phyloP scores from a whole-genome alignment of 1,140 invertebrate genomes.

The Orussus abietinus region DNA sequence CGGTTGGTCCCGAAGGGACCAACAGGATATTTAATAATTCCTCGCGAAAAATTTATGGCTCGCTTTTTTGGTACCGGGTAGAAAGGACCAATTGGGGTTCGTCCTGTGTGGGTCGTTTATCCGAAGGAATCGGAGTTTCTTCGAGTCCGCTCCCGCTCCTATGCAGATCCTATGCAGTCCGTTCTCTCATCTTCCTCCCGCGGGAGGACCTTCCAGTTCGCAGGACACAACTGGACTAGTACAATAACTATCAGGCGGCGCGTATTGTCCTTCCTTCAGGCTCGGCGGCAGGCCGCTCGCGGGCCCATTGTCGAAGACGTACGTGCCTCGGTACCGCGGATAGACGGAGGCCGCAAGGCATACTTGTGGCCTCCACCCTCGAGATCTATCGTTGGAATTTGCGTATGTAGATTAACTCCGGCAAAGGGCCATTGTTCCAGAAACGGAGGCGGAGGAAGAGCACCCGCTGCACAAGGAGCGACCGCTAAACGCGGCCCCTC shows the following conservation, averaged over 20 bases:
- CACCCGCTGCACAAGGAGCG: no score
- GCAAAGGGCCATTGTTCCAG: slow-evolving; percentile 35
- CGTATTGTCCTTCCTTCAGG: slow-evolving; percentile 46
- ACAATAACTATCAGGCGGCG: slow-evolving; percentile 46
- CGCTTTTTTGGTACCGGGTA: not conserved
- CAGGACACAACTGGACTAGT: slow-evolving; percentile 28
- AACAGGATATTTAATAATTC: no score
- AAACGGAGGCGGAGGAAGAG: slow-evolving; percentile 20
- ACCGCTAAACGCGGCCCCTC: slow-evolving; percentile 13
- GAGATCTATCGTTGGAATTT: slow-evolving; percentile 45
- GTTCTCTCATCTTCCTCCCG: no score
- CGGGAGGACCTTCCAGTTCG: slow-evolving; percentile 25
- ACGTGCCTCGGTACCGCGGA: slow-evolving; percentile 23
- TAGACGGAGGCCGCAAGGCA: slow-evolving; percentile 17
- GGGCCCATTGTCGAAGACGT: slow-evolving; percentile 33
- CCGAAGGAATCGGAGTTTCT: no score
- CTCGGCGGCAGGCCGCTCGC: slow-evolving; percentile 14
- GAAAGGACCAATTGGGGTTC: no score
- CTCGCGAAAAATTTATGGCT: no score
- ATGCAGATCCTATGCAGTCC: no score
- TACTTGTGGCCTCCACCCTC: slow-evolving; percentile 16
- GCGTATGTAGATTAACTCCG: slow-evolving; percentile 45
- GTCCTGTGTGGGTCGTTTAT: no score
- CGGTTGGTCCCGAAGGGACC: no score
- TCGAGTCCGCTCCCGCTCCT: no score